phyloP scores from a whole-genome alignment of 2,797 vertebrate genomes.

The Rallus crepitans region DNA sequence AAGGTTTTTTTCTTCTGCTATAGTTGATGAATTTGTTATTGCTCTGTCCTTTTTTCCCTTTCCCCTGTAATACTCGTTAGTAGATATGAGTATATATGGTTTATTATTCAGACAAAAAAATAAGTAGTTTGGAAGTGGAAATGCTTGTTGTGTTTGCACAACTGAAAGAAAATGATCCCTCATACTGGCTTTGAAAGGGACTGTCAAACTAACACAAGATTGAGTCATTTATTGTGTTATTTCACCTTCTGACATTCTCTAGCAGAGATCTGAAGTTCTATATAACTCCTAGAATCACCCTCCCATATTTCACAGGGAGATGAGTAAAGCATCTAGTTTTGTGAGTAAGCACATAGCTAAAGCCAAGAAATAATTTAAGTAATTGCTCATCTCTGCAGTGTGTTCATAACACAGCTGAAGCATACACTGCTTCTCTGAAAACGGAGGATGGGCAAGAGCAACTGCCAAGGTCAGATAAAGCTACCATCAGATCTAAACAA shows the following conservation, averaged over 20 bases:
- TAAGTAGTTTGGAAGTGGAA: not conserved
- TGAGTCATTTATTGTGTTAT: not conserved
- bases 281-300: not conserved
- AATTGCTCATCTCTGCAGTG: constrained; percentile 23
- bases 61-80: not conserved
- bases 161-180: not conserved
- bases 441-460: not conserved
- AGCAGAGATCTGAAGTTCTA: not conserved
- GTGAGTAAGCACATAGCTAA: constrained; percentile 27
- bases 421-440: not conserved
- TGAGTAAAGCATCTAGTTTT: constrained; percentile 29
- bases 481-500: not conserved
- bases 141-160: not conserved
- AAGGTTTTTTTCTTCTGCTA: not conserved
- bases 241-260: not conserved
- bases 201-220: not conserved
- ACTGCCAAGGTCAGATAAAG: not conserved
- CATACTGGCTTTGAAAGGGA: not conserved
- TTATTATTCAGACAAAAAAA: not conserved
- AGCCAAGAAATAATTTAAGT: constrained; percentile 15
- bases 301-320: constrained; percentile 34
- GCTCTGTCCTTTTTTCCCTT: not conserved
- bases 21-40: not conserved
- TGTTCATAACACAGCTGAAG: not conserved
- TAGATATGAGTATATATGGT: not conserved